phyloP scores from a whole-genome alignment of 2,888 invertebrate genomes.

The Meloe dianella region DNA sequence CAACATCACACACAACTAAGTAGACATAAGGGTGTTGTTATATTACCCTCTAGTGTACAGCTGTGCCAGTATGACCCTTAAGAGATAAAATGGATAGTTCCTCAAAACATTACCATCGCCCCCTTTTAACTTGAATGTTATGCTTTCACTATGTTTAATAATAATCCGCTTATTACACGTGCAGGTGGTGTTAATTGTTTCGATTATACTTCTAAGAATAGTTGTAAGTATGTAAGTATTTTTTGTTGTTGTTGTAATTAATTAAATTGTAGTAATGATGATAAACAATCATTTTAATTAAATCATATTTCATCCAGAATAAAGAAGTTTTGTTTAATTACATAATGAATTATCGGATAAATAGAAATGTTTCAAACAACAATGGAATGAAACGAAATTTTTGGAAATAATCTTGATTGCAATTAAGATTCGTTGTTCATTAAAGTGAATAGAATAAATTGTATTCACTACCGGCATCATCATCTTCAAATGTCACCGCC shows the following conservation, averaged over 20 bases:
- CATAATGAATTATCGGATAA: neutral
- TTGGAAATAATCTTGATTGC: neutral
- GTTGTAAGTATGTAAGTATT: neutral
- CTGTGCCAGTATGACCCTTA: conserved; percentile 34
- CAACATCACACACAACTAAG: conserved; percentile 33
- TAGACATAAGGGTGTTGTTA: conserved; percentile 43
- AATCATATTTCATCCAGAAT: neutral
- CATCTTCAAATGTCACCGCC: no score
- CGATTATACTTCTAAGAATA: neutral
- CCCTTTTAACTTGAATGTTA: neutral
- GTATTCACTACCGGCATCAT: neutral
- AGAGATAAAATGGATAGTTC: conserved; percentile 18
- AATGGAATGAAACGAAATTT: neutral
- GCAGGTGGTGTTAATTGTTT: conserved; percentile 31
- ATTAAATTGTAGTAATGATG: neutral
- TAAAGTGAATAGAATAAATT: neutral
- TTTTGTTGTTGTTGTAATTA: neutral
- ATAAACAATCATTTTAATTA: conserved; percentile 1
- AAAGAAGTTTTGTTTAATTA: neutral
- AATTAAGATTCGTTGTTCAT: neutral
- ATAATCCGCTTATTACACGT: conserved; percentile 28
- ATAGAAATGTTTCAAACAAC: neutral
- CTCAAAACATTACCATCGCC: conserved; percentile 1
- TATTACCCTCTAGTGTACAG: conserved; percentile 31
- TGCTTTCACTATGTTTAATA: conserved; percentile 21